Evolutionary conservation across 2,888 invertebrate species (phyloP), one percentile per base, ranked within the genome.

Genomic region (Apotomis capreana): DNA sequence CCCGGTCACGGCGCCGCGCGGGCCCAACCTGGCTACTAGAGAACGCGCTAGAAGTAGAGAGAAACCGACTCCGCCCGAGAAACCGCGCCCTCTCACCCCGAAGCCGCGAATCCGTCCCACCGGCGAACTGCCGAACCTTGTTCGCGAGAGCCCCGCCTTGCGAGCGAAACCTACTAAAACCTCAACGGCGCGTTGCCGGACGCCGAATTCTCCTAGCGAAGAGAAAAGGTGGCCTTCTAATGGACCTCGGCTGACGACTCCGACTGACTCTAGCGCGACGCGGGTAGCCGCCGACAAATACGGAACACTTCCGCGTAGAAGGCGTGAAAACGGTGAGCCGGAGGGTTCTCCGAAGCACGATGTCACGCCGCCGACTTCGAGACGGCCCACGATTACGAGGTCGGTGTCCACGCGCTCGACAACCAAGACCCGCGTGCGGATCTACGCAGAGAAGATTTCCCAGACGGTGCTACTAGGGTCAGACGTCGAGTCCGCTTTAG

Each of bases 371-470:
- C 90, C 91, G 1, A 73, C 86, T 0, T 85, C 90, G 5, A 84
- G 91, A 62, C 83, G 92, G 6, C 91, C 92, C 0, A 89, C 92
- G 3, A 84, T 93, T 40, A 83, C 89, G 4, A 85, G 92, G 1
- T 92, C 93, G 0, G 81, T 82, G 40, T 92, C 92, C 0, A 89
- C 92, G 6, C 87, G 92, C 12, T 85, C 89, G 10, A 83, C 89
- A 2, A 86, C 87, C 13, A 91, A 90, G 78, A 85, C 89, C 5
- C 86, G 92, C 44, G 91, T 96, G 0, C 94, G 95, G 81, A 97
- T 97, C 77, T 97, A 96, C 85, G 97, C 97, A 78, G 97, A 97
- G 87, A 96, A 94, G 51, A 94, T 95, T 62, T 94, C 95, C 12
- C 97, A 97, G 86, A 97, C 97, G 0, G 96, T 96, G 37, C 87